Base-by-base conservation (phyloP, 1,140 invertebrate species). In the Drosophila malerkotliana region DNA sequence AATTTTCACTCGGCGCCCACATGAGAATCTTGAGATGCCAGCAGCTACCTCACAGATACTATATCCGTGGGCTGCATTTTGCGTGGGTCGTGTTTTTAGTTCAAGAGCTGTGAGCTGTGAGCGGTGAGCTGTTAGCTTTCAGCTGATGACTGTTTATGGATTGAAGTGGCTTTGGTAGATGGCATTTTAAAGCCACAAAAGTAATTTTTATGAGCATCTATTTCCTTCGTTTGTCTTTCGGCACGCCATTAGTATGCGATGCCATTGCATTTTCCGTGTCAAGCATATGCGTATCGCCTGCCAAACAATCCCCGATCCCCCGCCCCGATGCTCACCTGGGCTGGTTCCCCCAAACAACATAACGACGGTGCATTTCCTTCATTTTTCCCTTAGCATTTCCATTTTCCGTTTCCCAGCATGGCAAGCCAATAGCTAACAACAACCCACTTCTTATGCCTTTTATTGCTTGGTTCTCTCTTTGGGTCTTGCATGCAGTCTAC, bases 1-100 rank as follows among this genome's bases (percentile, higher is more conserved):
- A 87, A 81, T 84, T 81, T 84, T 77, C 82, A 81, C 68, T 55
- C 56, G 56, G 55, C 81, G 77, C 80, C 80, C 80, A 85, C 80
- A 39, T 56, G 48, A 39, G 63, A 80, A 68, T 73, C 74, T 37
- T 18, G 5, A 48, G 63, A 28, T 68, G 52, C 30, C 41, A 30
- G 15, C n/a, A 44, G 57, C 71, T 64, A 73, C 60, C 48, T 66
- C 48, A 18, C 15, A 34, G 7, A 21, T 21, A 21, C 47, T 6
- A 60, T 72, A 45, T 37, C 28, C 41, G 68, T 73, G 69, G 71
- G 71, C 58, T 72, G 61, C 44, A 44, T 15, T 57, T 47, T 14
- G 53, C 59, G 72, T 74, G 72, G 72, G 72, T 18, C n/a, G 58
- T 15, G 41, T 44, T 44, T 44, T 44, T 44, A 39, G 18, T 14